These are phyloP conservation scores for Smittia aterrima DNA, from an alignment of 2,888 invertebrate genomes.

Conservation along the genomic window DNA sequence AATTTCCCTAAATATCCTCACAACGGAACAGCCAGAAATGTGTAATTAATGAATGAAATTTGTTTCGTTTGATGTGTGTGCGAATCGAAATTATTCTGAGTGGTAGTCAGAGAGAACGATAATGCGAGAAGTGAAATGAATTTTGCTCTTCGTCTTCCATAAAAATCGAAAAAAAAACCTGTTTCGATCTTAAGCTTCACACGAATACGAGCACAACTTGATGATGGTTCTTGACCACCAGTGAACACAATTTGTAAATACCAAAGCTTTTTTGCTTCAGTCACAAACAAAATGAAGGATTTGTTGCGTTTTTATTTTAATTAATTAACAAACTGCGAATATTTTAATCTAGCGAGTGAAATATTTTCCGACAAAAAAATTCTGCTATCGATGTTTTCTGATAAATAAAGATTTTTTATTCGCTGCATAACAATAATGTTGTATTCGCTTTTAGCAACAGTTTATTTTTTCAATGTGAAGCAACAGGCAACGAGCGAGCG, in stretches of 20 bases:
- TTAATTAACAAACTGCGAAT: neutral
- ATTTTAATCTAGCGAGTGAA: neutral
- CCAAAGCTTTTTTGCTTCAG: no score
- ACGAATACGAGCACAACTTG: no score
- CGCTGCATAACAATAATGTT: neutral
- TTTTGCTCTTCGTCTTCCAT: no score
- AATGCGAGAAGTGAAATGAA: no score
- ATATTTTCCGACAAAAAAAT: neutral
- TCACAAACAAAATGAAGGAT: neutral
- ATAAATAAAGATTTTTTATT: neutral
- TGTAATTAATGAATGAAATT: slow-evolving; percentile 8
- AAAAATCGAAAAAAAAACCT: no score
- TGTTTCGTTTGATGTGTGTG: neutral
- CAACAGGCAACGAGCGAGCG: slow-evolving; percentile 22
- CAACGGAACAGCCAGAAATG: neutral
- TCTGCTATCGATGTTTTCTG: neutral
- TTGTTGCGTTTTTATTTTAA: neutral
- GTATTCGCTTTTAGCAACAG: neutral
- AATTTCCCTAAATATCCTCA: neutral
- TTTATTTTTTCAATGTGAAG: neutral
- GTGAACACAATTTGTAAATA: neutral
- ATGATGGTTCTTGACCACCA: neutral
- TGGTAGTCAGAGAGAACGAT: no score
- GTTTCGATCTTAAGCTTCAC: no score
- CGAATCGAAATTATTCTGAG: neutral